A percentile compares a stretch with the other conserved stretches of the same genome.
Conservation (phyloP, 1,140 invertebrate species). For the Megalopta genalis region DNA sequence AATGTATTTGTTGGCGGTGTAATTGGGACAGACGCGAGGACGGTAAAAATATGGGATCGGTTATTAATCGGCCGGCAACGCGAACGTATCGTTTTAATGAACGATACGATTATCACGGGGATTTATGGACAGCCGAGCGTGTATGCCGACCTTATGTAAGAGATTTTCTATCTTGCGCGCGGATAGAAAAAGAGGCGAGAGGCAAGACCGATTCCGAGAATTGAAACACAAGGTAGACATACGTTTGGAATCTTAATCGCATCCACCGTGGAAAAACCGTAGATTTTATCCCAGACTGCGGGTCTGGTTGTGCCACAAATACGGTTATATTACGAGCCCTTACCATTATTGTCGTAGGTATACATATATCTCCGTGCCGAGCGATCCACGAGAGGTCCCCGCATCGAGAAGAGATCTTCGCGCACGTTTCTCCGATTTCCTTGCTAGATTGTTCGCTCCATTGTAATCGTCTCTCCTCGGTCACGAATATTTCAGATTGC, state of each 20-base stretch:
- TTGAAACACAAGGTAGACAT: conserved; percentile 49
- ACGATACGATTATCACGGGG: conserved; percentile 1
- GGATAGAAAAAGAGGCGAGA: conserved; percentile 22
- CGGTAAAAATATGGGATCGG: background rate
- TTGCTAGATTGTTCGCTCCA: conserved; percentile 37
- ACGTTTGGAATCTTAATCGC: conserved; percentile 65
- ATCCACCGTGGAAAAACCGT: conserved; percentile 50
- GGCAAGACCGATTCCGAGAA: conserved; percentile 57
- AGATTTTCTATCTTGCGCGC: conserved; percentile 5
- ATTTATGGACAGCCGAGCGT: conserved; percentile 3
- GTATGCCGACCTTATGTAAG: conserved; percentile 15
- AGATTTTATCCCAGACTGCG: conserved; percentile 53
- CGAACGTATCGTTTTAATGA: background rate
- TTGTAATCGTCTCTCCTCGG: conserved; percentile 38
- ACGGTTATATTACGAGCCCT: conserved; percentile 53
- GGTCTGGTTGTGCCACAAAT: conserved; percentile 53
- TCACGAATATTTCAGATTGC: conserved; percentile 31
- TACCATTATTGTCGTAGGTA: conserved; percentile 47
- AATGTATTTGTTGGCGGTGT: too few species aligned
- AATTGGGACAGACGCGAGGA: too few species aligned
- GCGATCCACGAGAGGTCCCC: conserved; percentile 14
- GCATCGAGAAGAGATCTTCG: conserved; percentile 39
- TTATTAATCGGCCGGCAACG: background rate
- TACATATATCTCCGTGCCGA: conserved; percentile 26
- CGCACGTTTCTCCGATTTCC: conserved; percentile 57